Evolutionary conservation across 1,140 invertebrate species (phyloP).

Genomic region (Aphis craccivora): DNA sequence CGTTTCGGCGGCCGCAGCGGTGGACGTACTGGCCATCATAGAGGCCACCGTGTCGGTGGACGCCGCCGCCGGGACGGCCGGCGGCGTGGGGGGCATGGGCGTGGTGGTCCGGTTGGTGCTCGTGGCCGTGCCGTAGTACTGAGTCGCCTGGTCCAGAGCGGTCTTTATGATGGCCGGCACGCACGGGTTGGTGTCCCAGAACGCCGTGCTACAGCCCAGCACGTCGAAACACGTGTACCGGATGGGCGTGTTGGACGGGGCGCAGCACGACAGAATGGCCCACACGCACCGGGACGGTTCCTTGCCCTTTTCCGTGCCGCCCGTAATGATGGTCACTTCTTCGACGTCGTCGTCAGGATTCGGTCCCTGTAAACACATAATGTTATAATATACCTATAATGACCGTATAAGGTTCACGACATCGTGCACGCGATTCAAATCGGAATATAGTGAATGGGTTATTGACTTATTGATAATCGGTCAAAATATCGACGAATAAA

Average conservation of each 20-base stretch:
- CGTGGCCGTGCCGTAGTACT: conserved; percentile 64
- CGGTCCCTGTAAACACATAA: not conserved
- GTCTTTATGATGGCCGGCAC: conserved; percentile 66
- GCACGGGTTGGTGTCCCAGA: conserved; percentile 72
- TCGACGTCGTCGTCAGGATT: conserved; percentile 44
- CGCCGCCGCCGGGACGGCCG: not conserved
- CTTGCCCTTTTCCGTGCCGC: conserved; percentile 38
- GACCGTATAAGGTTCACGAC: not conserved
- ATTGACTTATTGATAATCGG: not conserved
- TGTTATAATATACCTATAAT: not conserved
- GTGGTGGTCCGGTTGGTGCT: not conserved
- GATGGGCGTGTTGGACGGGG: conserved; percentile 63
- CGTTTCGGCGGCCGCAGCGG: not conserved
- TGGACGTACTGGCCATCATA: not conserved
- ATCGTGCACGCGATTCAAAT: too few species aligned
- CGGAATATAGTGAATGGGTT: too few species aligned
- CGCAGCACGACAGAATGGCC: conserved; percentile 75
- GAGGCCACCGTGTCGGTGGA: not conserved
- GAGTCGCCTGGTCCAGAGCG: conserved; percentile 66
- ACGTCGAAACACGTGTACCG: conserved; percentile 72
- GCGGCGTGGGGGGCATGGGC: not conserved
- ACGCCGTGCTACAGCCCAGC: conserved; percentile 71
- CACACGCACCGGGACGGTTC: conserved; percentile 70
- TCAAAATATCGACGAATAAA: not conserved
- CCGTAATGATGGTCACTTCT: not conserved